Percentiles rank a stretch among this genome's conserved stretches.
These are phyloP conservation scores for Indri indri DNA, from an alignment of 2,113 vertebrate species.

Conservation along the genomic window DNA sequence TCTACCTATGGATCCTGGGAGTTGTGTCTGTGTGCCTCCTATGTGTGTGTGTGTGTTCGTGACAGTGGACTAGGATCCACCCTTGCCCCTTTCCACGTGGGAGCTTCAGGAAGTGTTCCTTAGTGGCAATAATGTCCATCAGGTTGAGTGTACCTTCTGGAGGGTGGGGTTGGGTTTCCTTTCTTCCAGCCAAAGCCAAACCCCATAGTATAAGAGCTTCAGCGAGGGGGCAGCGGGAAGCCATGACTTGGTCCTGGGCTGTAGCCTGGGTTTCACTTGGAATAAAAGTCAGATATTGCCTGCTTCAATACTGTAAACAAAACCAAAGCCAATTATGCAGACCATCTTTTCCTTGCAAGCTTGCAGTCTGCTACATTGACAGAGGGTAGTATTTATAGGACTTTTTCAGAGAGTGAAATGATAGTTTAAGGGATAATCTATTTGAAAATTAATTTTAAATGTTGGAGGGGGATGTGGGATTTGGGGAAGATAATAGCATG, in stretches of 20 bases:
- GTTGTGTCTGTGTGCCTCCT: not conserved
- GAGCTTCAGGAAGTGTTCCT: not conserved
- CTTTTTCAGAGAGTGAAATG: conserved; percentile 17
- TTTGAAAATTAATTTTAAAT: not conserved
- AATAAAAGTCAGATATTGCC: not conserved
- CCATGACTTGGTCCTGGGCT: not conserved
- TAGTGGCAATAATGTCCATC: not conserved
- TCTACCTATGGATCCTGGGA: not conserved
- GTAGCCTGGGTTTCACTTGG: not conserved
- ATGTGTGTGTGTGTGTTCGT: not conserved
- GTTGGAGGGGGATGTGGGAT: not conserved
- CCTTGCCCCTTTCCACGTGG: not conserved
- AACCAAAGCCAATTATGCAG: not conserved
- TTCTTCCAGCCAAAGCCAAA: not conserved
- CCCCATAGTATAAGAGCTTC: not conserved
- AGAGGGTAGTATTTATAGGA: not conserved
- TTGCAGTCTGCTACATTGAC: not conserved
- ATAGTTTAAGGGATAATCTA: not conserved
- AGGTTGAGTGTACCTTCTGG: not conserved
- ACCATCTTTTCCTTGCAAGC: not conserved
- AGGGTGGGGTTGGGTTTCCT: not conserved
- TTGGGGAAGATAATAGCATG: not conserved
- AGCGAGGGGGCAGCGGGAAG: not conserved
- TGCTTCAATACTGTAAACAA: not conserved
- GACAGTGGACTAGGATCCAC: not conserved